These are phyloP conservation scores for Gnathonemus longibarbis DNA, from an alignment of 2,113 vertebrate genomes.

Conservation along the genomic window DNA sequence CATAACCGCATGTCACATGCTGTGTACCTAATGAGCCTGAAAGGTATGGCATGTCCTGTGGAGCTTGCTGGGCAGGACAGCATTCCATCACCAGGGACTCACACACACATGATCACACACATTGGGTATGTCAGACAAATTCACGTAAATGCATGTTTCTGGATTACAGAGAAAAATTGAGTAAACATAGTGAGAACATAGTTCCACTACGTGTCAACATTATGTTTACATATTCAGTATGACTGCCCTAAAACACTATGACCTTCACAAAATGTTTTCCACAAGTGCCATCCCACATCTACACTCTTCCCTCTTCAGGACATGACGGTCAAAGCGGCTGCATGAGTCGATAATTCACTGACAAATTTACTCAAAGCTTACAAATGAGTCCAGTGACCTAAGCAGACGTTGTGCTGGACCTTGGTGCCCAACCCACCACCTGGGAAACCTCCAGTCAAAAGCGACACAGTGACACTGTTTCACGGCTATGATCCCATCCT, in stretches of 20 bases:
- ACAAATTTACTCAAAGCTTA: not conserved
- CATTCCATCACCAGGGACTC: not conserved
- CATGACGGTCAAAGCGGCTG: not conserved
- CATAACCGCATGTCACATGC: not conserved
- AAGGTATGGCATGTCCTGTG: not conserved
- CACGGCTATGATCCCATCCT: not conserved
- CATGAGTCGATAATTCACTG: not conserved
- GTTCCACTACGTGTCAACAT: not conserved
- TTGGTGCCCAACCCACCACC: not conserved
- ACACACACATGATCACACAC: not conserved
- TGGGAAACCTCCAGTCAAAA: not conserved
- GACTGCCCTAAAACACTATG: not conserved
- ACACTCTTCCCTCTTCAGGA: not conserved
- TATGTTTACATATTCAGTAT: not conserved
- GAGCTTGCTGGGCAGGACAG: not conserved
- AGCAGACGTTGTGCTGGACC: not conserved
- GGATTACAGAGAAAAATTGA: not conserved
- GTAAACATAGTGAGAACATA: not conserved
- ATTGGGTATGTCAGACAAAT: not conserved
- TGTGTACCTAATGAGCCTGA: not conserved
- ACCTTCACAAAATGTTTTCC: not conserved
- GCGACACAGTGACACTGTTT: not conserved
- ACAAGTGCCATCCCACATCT: not conserved
- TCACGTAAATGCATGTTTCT: not conserved
- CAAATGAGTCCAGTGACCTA: not conserved